phyloP scores from a whole-genome alignment of 2,888 invertebrate genomes.

The Acanthopleura granulata region DNA sequence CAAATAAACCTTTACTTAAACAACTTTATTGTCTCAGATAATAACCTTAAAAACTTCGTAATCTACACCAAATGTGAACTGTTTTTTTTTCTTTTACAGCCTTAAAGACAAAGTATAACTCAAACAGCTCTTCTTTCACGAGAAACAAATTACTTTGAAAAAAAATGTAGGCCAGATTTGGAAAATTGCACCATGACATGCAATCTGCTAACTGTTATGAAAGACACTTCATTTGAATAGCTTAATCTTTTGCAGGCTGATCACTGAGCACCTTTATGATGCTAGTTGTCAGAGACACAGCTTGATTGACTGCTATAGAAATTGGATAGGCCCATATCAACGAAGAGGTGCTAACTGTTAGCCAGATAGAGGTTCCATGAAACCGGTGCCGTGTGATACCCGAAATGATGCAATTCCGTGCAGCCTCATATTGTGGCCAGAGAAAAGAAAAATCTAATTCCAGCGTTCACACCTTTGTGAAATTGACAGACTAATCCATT shows the following conservation, averaged over 20 bases:
- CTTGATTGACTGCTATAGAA: background rate
- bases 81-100: no score
- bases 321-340: constrained; percentile 13
- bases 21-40: no score
- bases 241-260: background rate
- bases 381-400: no score
- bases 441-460: constrained; percentile 16
- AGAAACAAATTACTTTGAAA: no score
- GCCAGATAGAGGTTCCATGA: background rate
- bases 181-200: background rate
- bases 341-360: background rate
- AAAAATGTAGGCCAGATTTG: background rate
- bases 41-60: no score
- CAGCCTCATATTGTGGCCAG: background rate
- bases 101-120: no score
- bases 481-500: constrained; percentile 13
- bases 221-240: constrained; percentile 1
- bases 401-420: constrained; percentile 17
- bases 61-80: no score
- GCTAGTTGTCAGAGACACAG: no score
- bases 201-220: background rate
- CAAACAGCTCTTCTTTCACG: no score
- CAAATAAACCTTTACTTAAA: no score
- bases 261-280: no score
- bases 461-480: constrained; percentile 11